A percentile compares a stretch with the other conserved stretches of the same genome.
These are phyloP conservation scores for Platyscapa corneri DNA, from an alignment of 1,140 invertebrate species.

Conservation along the genomic window DNA sequence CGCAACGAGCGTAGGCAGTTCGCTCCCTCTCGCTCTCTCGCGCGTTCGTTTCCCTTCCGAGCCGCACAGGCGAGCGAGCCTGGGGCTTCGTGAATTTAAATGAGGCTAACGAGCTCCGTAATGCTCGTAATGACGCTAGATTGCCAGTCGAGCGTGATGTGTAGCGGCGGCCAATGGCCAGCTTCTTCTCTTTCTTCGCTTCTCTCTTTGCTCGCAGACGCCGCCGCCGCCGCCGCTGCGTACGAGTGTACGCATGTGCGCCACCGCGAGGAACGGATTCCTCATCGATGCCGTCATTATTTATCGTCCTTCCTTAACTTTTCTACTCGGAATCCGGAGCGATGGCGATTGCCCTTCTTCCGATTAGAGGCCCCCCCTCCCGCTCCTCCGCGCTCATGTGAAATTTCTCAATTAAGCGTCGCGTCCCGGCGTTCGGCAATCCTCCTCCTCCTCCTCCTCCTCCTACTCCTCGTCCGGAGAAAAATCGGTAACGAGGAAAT, in stretches of 20 bases:
- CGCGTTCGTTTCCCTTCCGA: background rate
- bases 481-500: background rate
- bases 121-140: constrained; percentile 73
- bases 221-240: background rate
- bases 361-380: background rate
- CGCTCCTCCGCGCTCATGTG: background rate
- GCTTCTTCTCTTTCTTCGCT: background rate
- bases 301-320: constrained; percentile 47
- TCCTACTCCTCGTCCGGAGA: too few relatives aligned
- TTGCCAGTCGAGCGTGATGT: constrained; percentile 60
- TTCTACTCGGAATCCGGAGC: constrained; percentile 16
- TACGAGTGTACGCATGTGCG: background rate
- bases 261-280: constrained; percentile 12
- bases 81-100: constrained; percentile 69
- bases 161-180: constrained; percentile 28
- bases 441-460: too few relatives aligned
- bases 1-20: constrained; percentile 40
- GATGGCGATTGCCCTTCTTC: background rate
- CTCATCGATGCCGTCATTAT: constrained; percentile 48
- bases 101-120: constrained; percentile 74
- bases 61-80: background rate
- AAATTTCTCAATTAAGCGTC: constrained; percentile 37
- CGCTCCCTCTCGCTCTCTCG: background rate
- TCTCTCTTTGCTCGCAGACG: background rate
- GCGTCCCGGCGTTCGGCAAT: too few relatives aligned